Base-by-base conservation (phyloP, 2,888 invertebrate genomes). In the Polyommatus iphigenia region DNA sequence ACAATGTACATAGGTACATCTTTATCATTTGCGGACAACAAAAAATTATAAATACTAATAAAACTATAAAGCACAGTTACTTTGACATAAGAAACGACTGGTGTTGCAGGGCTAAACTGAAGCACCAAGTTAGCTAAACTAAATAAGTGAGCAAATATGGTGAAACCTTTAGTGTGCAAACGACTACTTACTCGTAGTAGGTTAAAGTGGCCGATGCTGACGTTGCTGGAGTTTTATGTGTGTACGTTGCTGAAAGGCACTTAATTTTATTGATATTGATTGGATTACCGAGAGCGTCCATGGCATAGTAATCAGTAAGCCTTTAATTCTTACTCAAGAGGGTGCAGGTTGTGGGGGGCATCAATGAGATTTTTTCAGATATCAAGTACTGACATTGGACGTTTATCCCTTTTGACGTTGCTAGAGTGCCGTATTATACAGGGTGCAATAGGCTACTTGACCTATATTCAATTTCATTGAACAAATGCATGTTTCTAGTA, bases 201-300 rank as follows among this genome's bases (percentile, higher is more conserved):
- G 73, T 29, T 54, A 15, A 29, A 75, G 75, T 75, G 54, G 54
- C 50, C 7, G 75, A 18, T 29, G 54, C 29, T 50, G 73, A 73
- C 50, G 50, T 41, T 41, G 13, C 15, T 75, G 18, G 18, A 50
- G 6, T 75, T 67, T 67, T 18, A 29, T 75, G 75, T 8, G 7
- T 32, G 32, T 24, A 75, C 29, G 18, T 3, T 67, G 67, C 29
- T 67, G 29, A 29, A 67, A 15, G 73, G 24, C 29, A 54, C 54
- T 75, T 75, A 54, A 75, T 54, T 75, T 75, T 54, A 75, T 75
- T 54, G 75, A 75, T 75, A 72, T 73, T 73, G 29, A 73, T 73
- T 73, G 50, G 72, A 72, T 72, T 72, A 71, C 46, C 10, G 46
- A 46, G 10, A 46, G 46, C 46, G 46, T 46, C 46, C 46, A 10